Base-by-base conservation (phyloP, 2,113 vertebrate species). In the Hemibagrus wyckioides region DNA sequence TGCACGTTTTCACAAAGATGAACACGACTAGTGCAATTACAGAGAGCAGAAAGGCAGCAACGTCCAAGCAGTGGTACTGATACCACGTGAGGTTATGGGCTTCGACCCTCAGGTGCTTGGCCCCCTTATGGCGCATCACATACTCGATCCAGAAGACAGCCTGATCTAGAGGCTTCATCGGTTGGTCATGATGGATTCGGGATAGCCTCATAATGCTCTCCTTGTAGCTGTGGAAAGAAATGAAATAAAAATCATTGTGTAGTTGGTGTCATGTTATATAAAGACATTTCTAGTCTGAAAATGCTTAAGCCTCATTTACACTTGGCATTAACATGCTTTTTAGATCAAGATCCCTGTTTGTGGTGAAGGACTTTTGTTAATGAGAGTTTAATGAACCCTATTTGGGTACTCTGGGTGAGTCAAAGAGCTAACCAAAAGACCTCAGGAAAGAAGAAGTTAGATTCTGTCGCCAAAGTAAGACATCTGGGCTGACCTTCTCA, bases 131-230 rank as follows among this genome's bases (percentile, higher is more conserved):
- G 9, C 94, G 94, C 95, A 97, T 97, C 65, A 97, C 96, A 93
- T 94, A 97, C 90, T 97, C 96, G 0, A 96, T 94, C 96, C 96
- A 97, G 92, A 95, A 97, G 75, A 96, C 93, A 0, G 96, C 96
- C 91, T 94, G 91, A 17, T 96, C 96, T 86, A 97, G 91, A 2
- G 96, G 95, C 84, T 94, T 97, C 2, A 95, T 17, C 0, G 95
- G 96, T 57, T 96, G 96, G 63, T 97, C 96, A 0, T 96, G 96
- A 0, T 97, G 96, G 89, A 97, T 95, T 44, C 54, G 90, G 17
- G 96, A 97, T 79, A 97, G 88, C 23, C 91, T 94, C 77, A 95
- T 77, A 28, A 93, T 94, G 86, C 94, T 97, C 89, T 96, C 94
- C 84, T 96, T 97, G 86, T 96, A 97, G 17, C 96, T 92, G 54